Evolutionary conservation across 2,797 vertebrate genomes (phyloP).

Genomic region (Fistularia tabacaria): DNA sequence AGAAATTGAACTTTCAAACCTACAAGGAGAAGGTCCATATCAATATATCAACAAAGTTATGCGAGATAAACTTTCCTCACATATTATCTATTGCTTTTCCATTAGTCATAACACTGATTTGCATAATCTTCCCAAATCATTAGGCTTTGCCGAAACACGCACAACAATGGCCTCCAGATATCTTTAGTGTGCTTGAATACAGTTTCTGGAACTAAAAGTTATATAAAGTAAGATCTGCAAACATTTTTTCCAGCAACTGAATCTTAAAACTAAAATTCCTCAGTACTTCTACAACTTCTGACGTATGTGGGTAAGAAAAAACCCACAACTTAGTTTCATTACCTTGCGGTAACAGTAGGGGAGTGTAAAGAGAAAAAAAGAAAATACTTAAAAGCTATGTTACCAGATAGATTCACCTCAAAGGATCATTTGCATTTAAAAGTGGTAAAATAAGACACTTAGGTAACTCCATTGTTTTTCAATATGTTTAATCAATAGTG

Average conservation of each 20-base stretch:
- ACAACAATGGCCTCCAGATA: too few relatives aligned
- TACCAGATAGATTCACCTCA: conserved; percentile 3
- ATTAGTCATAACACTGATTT: too few relatives aligned
- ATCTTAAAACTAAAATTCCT: neutral
- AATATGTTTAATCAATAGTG: conserved; percentile 43
- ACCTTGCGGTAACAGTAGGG: neutral
- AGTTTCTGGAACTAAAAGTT: too few relatives aligned
- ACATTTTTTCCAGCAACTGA: neutral
- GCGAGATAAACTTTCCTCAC: too few relatives aligned
- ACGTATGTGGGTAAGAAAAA: neutral
- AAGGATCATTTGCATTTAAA: conserved; percentile 25
- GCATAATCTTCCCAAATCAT: too few relatives aligned
- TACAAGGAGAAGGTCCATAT: too few relatives aligned
- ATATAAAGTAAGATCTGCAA: neutral
- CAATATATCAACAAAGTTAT: too few relatives aligned
- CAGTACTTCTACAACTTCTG: conserved; percentile 2
- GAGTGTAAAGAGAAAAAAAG: neutral
- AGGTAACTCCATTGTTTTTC: conserved; percentile 36
- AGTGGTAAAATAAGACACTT: conserved; percentile 28
- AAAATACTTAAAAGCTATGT: conserved; percentile 7
- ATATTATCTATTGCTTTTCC: too few relatives aligned
- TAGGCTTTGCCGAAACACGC: too few relatives aligned
- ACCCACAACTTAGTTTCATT: neutral
- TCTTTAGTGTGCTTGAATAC: too few relatives aligned
- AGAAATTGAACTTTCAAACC: too few relatives aligned